Base-by-base conservation (phyloP, 2,888 invertebrate genomes). In the Archaeoteleia sp. region DNA sequence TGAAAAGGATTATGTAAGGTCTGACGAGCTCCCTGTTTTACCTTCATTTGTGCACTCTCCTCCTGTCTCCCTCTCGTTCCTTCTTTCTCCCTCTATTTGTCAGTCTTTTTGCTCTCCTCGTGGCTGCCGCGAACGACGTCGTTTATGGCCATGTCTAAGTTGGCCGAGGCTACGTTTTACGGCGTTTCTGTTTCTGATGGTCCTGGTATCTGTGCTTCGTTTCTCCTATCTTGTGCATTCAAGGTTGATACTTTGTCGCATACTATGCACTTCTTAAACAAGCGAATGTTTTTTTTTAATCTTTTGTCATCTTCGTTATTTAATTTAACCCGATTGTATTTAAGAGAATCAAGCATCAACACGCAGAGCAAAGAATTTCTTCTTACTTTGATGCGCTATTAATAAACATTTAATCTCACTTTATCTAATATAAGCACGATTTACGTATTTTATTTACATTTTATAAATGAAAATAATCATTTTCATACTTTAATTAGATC, bases 151-250 rank as follows among this genome's bases (percentile, higher is more conserved):
- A 74, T 62, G 76, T 76, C 76, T 80, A 84, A 84, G 83, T 84
- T 82, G 83, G 82, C 82, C 82, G 82, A 84, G 83, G 83, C 78
- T 84, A 82, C 74, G 73, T 79, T 82, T 81, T 81, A 81, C 80
- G 77, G 74, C 78, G 72, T 76, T 82, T 81, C 79, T 77, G 79
- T 76, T 76, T 78, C 74, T 72, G 76, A 79, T 78, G 78, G 77
- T 76, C 77, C 75, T 77, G 67, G 73, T 75, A 73, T 77, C 75
- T 76, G 66, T 67, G 72, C 70, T 73, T 74, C 71, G 74, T 78
- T 78, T 77, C 75, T 77, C 67, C 75, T 78, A 78, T 78, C 74
- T 70, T 58, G 62, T 65, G 57, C 63, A 65, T 53, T 65, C 80
- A 81, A 81, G 81, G 80, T 73, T 76, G 70, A 57, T 63, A 71